phyloP scores from a whole-genome alignment of 1,140 invertebrate species.

The Arion vulgaris region DNA sequence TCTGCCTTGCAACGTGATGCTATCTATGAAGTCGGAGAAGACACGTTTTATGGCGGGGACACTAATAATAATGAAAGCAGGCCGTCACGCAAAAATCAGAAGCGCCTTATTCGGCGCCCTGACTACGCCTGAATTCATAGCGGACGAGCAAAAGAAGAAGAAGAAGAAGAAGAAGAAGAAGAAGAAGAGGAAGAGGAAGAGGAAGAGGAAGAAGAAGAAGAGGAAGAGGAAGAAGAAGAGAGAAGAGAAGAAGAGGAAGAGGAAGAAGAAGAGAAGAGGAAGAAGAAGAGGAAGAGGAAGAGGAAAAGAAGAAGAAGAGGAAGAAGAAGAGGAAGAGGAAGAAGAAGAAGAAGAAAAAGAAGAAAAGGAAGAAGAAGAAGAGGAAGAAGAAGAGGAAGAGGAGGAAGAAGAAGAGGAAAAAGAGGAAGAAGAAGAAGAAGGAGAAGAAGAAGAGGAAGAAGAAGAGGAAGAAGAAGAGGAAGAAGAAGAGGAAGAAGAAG shows the following conservation, averaged over 20 bases:
- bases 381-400: too few species aligned
- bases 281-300: background rate
- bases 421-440: constrained; percentile 13
- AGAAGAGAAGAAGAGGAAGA: constrained; percentile 16
- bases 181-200: constrained; percentile 15
- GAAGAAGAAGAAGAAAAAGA: constrained; percentile 9
- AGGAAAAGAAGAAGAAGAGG: background rate
- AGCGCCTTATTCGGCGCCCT: too few species aligned
- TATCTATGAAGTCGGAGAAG: constrained; percentile 3
- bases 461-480: constrained; percentile 23
- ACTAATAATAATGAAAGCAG: too few species aligned
- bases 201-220: constrained; percentile 26
- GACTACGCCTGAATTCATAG: too few species aligned
- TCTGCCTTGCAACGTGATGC: background rate
- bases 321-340: constrained; percentile 13
- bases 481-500: constrained; percentile 22
- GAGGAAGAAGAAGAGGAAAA: constrained; percentile 25
- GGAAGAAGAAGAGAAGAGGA: constrained; percentile 1
- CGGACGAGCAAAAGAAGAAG: too few species aligned
- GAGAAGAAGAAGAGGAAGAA: constrained; percentile 21
- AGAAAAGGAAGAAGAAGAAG: constrained; percentile 17
- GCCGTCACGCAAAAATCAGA: too few species aligned
- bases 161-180: constrained; percentile 26
- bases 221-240: constrained; percentile 24
- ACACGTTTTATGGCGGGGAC: background rate